A percentile compares a stretch with the other conserved stretches of the same genome.
These are phyloP conservation scores for Myiozetetes cayanensis DNA, from an alignment of 2,113 vertebrate genomes.

Conservation along the genomic window DNA sequence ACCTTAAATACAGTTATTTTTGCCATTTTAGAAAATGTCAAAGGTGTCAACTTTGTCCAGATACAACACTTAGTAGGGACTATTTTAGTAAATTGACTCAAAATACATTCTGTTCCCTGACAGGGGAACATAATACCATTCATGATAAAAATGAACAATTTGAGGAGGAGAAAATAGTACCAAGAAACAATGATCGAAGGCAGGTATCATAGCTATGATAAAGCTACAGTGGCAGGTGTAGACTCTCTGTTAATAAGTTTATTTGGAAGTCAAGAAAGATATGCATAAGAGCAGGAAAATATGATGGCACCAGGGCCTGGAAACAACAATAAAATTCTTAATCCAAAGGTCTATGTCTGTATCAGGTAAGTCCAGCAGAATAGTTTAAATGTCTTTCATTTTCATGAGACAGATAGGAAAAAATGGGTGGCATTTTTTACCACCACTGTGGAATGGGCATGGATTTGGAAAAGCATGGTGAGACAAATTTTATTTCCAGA, in stretches of 20 bases:
- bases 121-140: conserved; percentile 66
- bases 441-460: background rate
- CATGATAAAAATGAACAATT: conserved; percentile 64
- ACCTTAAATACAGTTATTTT: conserved; percentile 75
- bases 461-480: background rate
- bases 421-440: background rate
- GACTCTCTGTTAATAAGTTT: background rate
- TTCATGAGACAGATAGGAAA: background rate
- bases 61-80: conserved; percentile 71
- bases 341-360: background rate
- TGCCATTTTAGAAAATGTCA: conserved; percentile 81
- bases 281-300: background rate
- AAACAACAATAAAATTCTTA: background rate
- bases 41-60: conserved; percentile 75
- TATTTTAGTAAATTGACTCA: conserved; percentile 74
- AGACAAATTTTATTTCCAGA: background rate
- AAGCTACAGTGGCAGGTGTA: background rate
- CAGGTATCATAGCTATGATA: background rate
- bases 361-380: background rate
- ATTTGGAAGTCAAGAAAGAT: background rate
- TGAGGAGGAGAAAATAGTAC: conserved; percentile 48
- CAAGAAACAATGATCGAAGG: background rate
- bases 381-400: background rate
- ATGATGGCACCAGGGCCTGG: background rate
- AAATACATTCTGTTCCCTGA: conserved; percentile 69